Evolutionary conservation across 2,888 invertebrate genomes (phyloP), one percentile per base, ranked within the genome.

Genomic region (Trachelus tabidus): DNA sequence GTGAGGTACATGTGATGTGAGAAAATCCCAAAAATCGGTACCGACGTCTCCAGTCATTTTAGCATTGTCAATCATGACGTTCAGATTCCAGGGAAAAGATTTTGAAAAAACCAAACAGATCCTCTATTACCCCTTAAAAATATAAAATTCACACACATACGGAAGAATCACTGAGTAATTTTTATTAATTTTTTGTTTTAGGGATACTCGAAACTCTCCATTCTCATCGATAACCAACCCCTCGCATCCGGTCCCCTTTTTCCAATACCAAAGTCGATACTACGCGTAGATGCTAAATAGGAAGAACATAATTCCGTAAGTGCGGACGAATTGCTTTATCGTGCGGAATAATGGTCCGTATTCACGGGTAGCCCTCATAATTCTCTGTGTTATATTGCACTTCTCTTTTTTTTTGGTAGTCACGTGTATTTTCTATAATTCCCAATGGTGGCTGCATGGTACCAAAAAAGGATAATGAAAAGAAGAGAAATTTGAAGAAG

Each of bases 321-420:
- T 88, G 83, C 85, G 84, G 85, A 31, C 81, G 82, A 89, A 90
- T 90, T 87, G 90, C 87, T 90, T 90, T 90, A 90, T 90, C 89
- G 90, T 81, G 86, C 81, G 90, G 90, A 90, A 91, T 91, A 91
- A 90, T 90, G 90, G 88, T 80, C 81, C 83, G 88, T 85, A 89
- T 89, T 88, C 88, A 87, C 86, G 81, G 83, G 82, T 80, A 80
- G 83, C 85, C 84, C 88, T 89, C 85, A 84, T 88, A 88, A 89
- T 81, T 89, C 88, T 87, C 86, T 83, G 80, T 82, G 81, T 82
- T 85, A 82, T 84, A 85, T 84, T 85, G 85, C 85, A 84, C 86
- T 86, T 87, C 85, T 87, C 87, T 40, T 40, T 40, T 40, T 40
- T 40, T 6, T 15, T 6, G 1, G 40, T 2, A 40, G 40, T 40